A percentile compares a stretch with the other conserved stretches of the same genome.
These are phyloP conservation scores for Diorhabda elongata DNA, from an alignment of 1,140 invertebrate species.

Conservation along the genomic window DNA sequence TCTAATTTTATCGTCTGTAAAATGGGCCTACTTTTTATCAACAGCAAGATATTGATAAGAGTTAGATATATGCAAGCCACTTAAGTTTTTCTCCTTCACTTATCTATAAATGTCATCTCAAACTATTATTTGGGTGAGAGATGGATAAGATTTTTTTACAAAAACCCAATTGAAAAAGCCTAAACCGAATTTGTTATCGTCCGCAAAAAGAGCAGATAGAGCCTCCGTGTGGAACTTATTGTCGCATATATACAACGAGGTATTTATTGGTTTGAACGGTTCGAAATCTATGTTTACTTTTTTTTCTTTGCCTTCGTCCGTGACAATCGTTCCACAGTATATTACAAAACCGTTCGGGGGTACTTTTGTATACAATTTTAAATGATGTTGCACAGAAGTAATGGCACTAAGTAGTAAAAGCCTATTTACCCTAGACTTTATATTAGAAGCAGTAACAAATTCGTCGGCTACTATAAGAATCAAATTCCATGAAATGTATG, in stretches of 20 bases:
- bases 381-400: slow-evolving; percentile 97
- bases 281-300: slow-evolving; percentile 99
- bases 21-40: too few relatives aligned
- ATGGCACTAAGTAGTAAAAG: slow-evolving; percentile 98
- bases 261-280: slow-evolving; percentile 99
- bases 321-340: slow-evolving; percentile 99
- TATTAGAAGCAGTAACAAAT: slow-evolving; percentile 99
- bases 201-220: too few relatives aligned
- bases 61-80: too few relatives aligned
- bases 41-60: too few relatives aligned
- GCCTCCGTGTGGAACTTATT: slow-evolving; percentile 53
- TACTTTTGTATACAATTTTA: slow-evolving; percentile 99
- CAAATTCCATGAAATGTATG: too few relatives aligned
- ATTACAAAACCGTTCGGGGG: slow-evolving; percentile 98
- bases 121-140: too few relatives aligned
- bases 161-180: too few relatives aligned
- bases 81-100: too few relatives aligned
- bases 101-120: too few relatives aligned
- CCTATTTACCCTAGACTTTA: slow-evolving; percentile 98
- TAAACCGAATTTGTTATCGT: too few relatives aligned
- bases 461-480: slow-evolving; percentile 94
- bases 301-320: slow-evolving; percentile 99
- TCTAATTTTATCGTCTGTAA: too few relatives aligned
- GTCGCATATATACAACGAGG: slow-evolving; percentile 97
- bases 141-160: too few relatives aligned